phyloP scores from a whole-genome alignment of 2,797 vertebrate genomes.

The Telmatherina bonti region DNA sequence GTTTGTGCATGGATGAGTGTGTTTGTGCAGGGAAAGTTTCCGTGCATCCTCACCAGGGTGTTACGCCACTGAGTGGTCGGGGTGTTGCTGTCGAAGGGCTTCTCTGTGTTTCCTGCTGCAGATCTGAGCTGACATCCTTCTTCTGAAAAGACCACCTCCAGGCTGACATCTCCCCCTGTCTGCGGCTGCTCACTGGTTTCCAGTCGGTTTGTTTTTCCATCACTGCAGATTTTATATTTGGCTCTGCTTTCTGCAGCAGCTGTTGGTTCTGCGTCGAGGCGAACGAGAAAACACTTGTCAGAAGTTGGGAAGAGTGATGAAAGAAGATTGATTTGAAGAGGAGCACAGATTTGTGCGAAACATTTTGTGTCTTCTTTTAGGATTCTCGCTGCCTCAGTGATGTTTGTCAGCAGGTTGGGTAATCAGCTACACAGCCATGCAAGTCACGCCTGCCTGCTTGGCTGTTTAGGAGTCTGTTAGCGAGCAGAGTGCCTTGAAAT shows the following conservation, averaged over 20 bases:
- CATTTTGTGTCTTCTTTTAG: background rate
- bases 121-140: slow-evolving; percentile 45
- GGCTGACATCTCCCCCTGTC: slow-evolving; percentile 20
- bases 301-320: background rate
- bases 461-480: background rate
- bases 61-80: background rate
- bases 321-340: background rate
- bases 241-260: background rate
- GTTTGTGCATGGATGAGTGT: too few species aligned
- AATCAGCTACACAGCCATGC: too few species aligned
- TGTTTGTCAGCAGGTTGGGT: too few species aligned
- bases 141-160: slow-evolving; percentile 11
- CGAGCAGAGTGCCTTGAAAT: background rate
- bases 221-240: background rate
- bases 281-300: background rate
- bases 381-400: background rate
- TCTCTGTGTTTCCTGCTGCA: slow-evolving; percentile 12
- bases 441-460: background rate
- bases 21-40: slow-evolving; percentile 6
- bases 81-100: slow-evolving; percentile 36
- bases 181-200: slow-evolving; percentile 19
- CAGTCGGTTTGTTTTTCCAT: background rate
- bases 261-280: background rate
- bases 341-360: background rate
- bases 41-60: slow-evolving; percentile 24